phyloP scores from a whole-genome alignment of 2,888 invertebrate genomes.

The Ectobius pallidus region DNA sequence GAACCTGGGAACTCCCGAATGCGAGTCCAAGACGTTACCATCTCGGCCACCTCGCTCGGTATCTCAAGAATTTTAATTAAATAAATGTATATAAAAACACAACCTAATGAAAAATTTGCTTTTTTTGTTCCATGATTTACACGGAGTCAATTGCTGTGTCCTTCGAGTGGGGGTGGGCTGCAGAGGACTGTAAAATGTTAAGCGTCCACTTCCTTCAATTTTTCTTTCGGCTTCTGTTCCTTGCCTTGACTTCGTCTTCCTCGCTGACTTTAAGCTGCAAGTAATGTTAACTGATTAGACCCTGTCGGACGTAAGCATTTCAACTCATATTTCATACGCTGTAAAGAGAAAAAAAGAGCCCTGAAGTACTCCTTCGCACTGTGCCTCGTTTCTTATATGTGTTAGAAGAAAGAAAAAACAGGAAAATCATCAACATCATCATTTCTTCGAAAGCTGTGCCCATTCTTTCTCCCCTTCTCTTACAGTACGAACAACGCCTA shows the following conservation, averaged over 20 bases:
- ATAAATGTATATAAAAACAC: too few relatives aligned
- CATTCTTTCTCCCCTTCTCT: slow-evolving; percentile 33
- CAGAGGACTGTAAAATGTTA: too few relatives aligned
- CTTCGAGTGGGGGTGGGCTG: too few relatives aligned
- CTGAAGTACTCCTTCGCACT: not conserved
- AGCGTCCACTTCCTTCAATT: too few relatives aligned
- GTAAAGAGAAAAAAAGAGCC: not conserved
- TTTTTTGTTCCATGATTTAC: too few relatives aligned
- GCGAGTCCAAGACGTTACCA: too few relatives aligned
- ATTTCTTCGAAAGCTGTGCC: slow-evolving; percentile 36
- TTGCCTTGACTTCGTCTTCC: not conserved
- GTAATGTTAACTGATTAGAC: slow-evolving; percentile 19
- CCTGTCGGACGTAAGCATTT: not conserved
- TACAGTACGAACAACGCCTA: slow-evolving; percentile 11
- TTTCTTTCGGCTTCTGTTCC: not conserved
- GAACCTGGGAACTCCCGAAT: too few relatives aligned
- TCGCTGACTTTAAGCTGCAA: not conserved
- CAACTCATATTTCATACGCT: slow-evolving; percentile 3
- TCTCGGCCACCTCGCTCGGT: too few relatives aligned
- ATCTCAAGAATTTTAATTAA: too few relatives aligned
- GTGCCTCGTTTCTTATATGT: not conserved
- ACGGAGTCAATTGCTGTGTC: too few relatives aligned
- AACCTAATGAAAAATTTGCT: too few relatives aligned
- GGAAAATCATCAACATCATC: slow-evolving; percentile 24
- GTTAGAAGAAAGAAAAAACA: too few relatives aligned